Percentiles rank a stretch among this genome's conserved stretches.
Conservation (phyloP, 2,888 invertebrate genomes). For the Apocheima hispidaria region DNA sequence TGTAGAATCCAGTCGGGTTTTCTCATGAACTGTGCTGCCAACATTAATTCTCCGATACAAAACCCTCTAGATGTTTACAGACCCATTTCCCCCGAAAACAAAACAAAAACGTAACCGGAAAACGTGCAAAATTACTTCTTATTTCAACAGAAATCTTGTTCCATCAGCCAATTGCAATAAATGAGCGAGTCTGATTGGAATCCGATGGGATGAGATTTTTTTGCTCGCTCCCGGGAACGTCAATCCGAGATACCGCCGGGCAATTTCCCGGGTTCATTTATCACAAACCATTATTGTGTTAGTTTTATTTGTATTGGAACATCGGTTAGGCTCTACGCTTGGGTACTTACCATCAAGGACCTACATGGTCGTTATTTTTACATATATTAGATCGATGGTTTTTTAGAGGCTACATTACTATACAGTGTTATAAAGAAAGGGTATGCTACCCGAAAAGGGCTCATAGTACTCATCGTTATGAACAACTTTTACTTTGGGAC, state of each 20-base stretch:
- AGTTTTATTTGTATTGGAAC: conserved; percentile 45
- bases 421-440: too few relatives aligned
- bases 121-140: conserved; percentile 48
- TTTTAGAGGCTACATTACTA: too few relatives aligned
- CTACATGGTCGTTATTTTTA: not conserved
- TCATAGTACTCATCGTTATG: too few relatives aligned
- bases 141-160: conserved; percentile 65
- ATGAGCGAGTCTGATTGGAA: conserved; percentile 75
- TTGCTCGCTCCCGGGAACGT: conserved; percentile 49
- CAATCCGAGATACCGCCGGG: conserved; percentile 59
- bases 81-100: conserved; percentile 35
- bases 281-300: conserved; percentile 67
- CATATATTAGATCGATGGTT: too few relatives aligned
- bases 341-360: not conserved
- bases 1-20: not conserved
- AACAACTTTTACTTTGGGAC: too few relatives aligned
- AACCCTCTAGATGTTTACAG: conserved; percentile 6
- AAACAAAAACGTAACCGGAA: conserved; percentile 47
- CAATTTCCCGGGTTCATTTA: conserved; percentile 69
- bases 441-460: too few relatives aligned
- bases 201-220: conserved; percentile 71
- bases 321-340: conserved; percentile 12
- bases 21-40: not conserved
- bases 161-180: conserved; percentile 75
- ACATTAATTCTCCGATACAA: not conserved